A percentile compares a stretch with the other conserved stretches of the same genome.
Evolutionary conservation across 2,888 invertebrate genomes (phyloP).

Genomic region (Eugnorisma glareosa): DNA sequence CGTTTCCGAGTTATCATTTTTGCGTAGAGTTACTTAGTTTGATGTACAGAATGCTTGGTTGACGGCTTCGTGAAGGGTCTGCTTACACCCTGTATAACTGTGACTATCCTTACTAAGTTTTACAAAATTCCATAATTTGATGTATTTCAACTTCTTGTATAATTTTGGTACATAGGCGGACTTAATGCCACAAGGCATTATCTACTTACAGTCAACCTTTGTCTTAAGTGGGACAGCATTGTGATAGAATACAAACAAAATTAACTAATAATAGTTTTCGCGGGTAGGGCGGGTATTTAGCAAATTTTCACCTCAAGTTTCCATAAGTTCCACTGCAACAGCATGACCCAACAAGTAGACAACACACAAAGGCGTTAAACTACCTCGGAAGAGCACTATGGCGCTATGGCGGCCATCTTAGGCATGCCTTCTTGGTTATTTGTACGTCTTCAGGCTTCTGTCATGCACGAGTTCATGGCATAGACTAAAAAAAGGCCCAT

Average conservation of each 20-base stretch:
- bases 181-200: not conserved
- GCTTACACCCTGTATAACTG: too few relatives aligned
- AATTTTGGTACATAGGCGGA: not conserved
- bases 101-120: not conserved
- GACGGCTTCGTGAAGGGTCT: too few relatives aligned
- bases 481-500: not conserved
- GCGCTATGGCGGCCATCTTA: constrained; percentile 43
- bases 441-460: not conserved
- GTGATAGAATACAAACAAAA: not conserved
- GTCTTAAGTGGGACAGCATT: not conserved
- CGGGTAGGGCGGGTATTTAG: too few relatives aligned
- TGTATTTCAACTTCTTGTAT: not conserved
- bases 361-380: constrained; percentile 40
- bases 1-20: too few relatives aligned
- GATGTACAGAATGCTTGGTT: too few relatives aligned
- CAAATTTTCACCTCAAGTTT: not conserved
- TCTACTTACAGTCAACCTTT: not conserved
- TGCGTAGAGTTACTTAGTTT: too few relatives aligned
- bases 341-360: constrained; percentile 18
- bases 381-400: constrained; percentile 12
- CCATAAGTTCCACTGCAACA: not conserved
- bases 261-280: not conserved
- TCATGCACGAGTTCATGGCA: not conserved
- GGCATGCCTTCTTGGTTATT: constrained; percentile 38
- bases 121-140: not conserved